Evolutionary conservation across 2,113 vertebrate species (phyloP), one percentile per base, ranked within the genome.

Genomic region (Heterotilapia buettikoferi): DNA sequence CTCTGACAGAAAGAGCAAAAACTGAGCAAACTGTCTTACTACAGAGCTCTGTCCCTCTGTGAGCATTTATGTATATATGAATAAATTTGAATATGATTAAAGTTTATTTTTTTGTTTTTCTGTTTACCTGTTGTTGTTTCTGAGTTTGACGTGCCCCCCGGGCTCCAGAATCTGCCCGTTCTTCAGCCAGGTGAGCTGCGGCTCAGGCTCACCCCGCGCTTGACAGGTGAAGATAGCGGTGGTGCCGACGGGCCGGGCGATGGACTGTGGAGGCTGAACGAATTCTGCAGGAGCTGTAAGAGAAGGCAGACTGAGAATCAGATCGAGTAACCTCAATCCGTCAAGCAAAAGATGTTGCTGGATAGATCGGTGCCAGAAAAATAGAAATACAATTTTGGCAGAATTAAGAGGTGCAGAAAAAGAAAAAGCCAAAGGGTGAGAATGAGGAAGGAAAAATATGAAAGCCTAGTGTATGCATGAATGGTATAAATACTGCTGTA

Each of bases 161-260:
- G 98, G 97, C 90, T 98, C 98, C 91, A 99, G 94, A 76, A 99
- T 97, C 94, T 98, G 97, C 5, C 99, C 99, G 0, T 99, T 99
- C 96, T 98, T 98, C 95, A 99, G 92, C 99, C 99, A 99, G 0
- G 98, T 99, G 94, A 99, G 97, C 54, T 98, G 98, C 0, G 99
- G 99, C 1, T 97, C 96, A 0, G 98, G 98, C 38, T 99, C 98
- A 0, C 98, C 99, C 92, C 98, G 98, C 1, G 97, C 98, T 87
- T 99, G 96, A 13, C 99, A 99, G 0, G 98, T 99, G 92, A 99
- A 99, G 96, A 99, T 97, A 88, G 99, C 99, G 0, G 97, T 98
- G 56, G 98, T 99, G 86, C 99, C 98, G 3, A 97, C 96, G 0
- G 98, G 98, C 38, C 99, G 97, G 61, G 98, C 97, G 45, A 99